Evolutionary conservation across 2,797 vertebrate genomes (phyloP).

Genomic region (Diglossa cyanea): DNA sequence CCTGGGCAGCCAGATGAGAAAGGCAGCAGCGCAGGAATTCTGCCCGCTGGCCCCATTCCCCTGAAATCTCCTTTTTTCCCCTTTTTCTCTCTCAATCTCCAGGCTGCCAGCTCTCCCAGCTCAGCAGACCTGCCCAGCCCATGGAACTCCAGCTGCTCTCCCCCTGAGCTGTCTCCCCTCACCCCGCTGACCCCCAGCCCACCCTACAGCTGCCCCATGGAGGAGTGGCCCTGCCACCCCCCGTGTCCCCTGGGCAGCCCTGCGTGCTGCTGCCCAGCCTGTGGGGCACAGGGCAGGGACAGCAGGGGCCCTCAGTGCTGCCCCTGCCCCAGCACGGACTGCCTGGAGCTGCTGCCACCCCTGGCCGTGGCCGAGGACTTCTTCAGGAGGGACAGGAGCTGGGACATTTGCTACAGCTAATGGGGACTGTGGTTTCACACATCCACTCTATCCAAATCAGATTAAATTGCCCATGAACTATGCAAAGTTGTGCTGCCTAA

Average conservation of each 20-base stretch:
- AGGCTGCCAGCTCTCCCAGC: conserved; percentile 82
- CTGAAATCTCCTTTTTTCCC: background rate
- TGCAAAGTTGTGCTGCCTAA: conserved; percentile 3
- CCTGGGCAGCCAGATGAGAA: background rate
- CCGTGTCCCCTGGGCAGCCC: conserved; percentile 61
- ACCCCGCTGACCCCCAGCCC: conserved; percentile 80
- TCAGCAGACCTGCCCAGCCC: conserved; percentile 80
- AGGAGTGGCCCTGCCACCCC: conserved; percentile 69
- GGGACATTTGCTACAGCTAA: conserved; percentile 89
- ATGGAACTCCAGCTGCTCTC: conserved; percentile 81
- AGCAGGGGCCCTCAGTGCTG: conserved; percentile 60
- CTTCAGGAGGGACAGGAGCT: conserved; percentile 80
- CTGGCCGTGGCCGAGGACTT: conserved; percentile 70
- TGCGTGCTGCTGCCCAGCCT: conserved; percentile 75
- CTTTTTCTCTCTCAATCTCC: background rate
- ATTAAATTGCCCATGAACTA: conserved; percentile 40
- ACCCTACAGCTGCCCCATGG: conserved; percentile 58
- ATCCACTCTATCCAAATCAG: background rate
- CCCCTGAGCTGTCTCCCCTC: conserved; percentile 81
- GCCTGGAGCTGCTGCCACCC: conserved; percentile 63
- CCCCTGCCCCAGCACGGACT: conserved; percentile 78
- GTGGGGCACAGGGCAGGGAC: conserved; percentile 67
- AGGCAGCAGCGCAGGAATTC: background rate
- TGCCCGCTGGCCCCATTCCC: background rate
- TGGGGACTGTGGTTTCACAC: background rate